Conservation (phyloP, 2,888 invertebrate genomes). For the Eulithis prunata region DNA sequence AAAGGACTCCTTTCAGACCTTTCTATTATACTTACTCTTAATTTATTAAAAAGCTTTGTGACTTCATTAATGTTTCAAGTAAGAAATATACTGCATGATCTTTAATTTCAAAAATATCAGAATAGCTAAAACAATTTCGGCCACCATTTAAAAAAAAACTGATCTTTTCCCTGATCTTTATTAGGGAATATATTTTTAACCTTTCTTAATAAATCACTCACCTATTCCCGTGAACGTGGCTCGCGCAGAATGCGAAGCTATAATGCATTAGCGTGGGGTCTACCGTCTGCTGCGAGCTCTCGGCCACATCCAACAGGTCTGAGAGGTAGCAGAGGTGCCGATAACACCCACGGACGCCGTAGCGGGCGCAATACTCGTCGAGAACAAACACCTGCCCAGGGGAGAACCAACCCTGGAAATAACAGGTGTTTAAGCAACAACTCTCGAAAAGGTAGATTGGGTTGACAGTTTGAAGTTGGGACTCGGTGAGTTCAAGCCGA, state of each 20-base stretch:
- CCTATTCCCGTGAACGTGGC: slow-evolving; percentile 99
- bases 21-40: too few relatives aligned
- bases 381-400: slow-evolving; percentile 99
- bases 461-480: too few relatives aligned
- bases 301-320: slow-evolving; percentile 97
- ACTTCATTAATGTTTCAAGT: too few relatives aligned
- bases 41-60: too few relatives aligned
- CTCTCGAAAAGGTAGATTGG: too few relatives aligned
- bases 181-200: too few relatives aligned
- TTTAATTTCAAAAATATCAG: too few relatives aligned
- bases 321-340: slow-evolving; percentile 98
- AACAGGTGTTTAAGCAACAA: not conserved
- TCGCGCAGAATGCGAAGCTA: slow-evolving; percentile 99
- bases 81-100: too few relatives aligned
- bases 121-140: too few relatives aligned
- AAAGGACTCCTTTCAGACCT: not conserved
- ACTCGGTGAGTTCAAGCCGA: too few relatives aligned
- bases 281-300: slow-evolving; percentile 95
- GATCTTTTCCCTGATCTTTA: too few relatives aligned
- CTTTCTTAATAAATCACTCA: slow-evolving; percentile 68
- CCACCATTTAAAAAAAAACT: too few relatives aligned
- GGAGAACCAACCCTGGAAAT: slow-evolving; percentile 98
- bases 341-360: slow-evolving; percentile 98
- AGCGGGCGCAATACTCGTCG: slow-evolving; percentile 98
- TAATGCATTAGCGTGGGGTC: slow-evolving; percentile 99